Evolutionary conservation across 1,140 invertebrate species (phyloP).

Genomic region (Drosophila lacteicornis): DNA sequence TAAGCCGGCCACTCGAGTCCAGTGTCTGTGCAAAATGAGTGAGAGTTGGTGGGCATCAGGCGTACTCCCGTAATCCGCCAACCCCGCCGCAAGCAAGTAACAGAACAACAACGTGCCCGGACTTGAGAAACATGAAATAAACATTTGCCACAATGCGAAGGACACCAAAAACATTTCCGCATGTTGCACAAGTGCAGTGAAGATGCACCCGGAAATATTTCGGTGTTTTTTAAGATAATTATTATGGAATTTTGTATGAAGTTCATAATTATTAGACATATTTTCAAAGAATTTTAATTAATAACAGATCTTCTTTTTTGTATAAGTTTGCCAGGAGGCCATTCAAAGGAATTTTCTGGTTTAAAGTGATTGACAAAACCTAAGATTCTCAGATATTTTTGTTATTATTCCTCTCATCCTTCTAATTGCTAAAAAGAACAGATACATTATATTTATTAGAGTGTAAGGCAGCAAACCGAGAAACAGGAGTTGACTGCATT

Average conservation of each 20-base stretch:
- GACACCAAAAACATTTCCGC: conserved; percentile 62
- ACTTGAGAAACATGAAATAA: conserved; percentile 78
- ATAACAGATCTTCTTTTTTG: too few relatives aligned
- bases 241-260: too few relatives aligned
- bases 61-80: not conserved
- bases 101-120: conserved; percentile 69
- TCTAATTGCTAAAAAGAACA: too few relatives aligned
- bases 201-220: not conserved
- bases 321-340: too few relatives aligned
- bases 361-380: too few relatives aligned
- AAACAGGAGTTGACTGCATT: conserved; percentile 55
- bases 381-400: too few relatives aligned
- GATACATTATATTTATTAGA: not conserved
- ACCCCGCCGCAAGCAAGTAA: conserved; percentile 1
- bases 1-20: conserved; percentile 67
- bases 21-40: conserved; percentile 60
- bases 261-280: too few relatives aligned
- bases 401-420: not conserved
- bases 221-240: too few relatives aligned
- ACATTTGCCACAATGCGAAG: conserved; percentile 66
- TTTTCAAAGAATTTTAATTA: too few relatives aligned
- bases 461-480: conserved; percentile 14
- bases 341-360: too few relatives aligned
- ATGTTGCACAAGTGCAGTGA: conserved; percentile 49
- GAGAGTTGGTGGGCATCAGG: conserved; percentile 22